A percentile compares a stretch with the other conserved stretches of the same genome.
phyloP scores from a whole-genome alignment of 2,797 vertebrate species.

The Acanthurus leucopareius region DNA sequence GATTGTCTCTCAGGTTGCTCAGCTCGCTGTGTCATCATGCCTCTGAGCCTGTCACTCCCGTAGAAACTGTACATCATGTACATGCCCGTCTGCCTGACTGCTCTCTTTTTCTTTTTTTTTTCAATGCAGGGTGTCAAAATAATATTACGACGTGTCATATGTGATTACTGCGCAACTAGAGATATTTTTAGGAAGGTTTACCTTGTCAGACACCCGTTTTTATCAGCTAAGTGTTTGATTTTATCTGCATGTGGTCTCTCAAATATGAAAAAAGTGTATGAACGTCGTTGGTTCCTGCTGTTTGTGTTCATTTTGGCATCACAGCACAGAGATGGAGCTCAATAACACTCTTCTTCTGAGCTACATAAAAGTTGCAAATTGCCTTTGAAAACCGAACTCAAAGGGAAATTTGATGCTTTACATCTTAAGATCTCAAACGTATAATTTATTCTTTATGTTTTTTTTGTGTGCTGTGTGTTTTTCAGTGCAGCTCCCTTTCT shows the following conservation, averaged over 20 bases:
- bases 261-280: conserved; percentile 38
- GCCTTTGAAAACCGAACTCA: conserved; percentile 30
- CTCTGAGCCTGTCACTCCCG: conserved; percentile 50
- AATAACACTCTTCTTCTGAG: conserved; percentile 13
- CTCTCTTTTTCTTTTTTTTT: conserved; percentile 19
- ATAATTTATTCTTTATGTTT: neutral
- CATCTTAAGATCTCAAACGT: conserved; percentile 56
- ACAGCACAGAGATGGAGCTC: neutral
- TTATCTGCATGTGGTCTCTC: conserved; percentile 57
- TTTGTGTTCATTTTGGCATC: conserved; percentile 23
- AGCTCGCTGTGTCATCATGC: conserved; percentile 50
- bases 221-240: conserved; percentile 53
- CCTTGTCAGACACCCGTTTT: conserved; percentile 42
- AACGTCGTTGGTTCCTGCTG: conserved; percentile 10
- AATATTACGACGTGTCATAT: conserved; percentile 57
- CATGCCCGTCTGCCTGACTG: conserved; percentile 9
- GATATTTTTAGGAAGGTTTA: conserved; percentile 55
- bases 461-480: neutral
- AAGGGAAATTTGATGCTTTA: conserved; percentile 45
- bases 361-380: conserved; percentile 27
- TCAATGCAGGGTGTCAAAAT: conserved; percentile 51
- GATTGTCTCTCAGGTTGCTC: conserved; percentile 54
- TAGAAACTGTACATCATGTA: conserved; percentile 41
- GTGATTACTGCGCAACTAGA: conserved; percentile 51
- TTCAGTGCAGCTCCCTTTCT: conserved; percentile 62